Evolutionary conservation across 92 coral and sea anemone species (phyloP), one percentile per base, ranked within the genome.

Genomic region (Isaurus tuberculatus): DNA sequence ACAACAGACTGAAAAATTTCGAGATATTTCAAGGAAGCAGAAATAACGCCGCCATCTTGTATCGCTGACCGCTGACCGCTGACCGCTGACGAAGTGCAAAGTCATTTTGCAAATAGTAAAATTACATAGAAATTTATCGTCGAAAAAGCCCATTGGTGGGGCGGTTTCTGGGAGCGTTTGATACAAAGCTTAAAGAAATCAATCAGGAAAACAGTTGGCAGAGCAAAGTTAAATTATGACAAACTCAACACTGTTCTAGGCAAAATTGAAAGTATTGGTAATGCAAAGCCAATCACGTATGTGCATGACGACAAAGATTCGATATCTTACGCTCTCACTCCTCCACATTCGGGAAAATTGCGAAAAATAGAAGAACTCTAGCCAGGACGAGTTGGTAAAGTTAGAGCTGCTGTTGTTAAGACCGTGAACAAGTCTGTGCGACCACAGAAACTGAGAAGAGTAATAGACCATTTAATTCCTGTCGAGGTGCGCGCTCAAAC

Each of bases 91-190:
- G 53, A 44, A 44, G 53, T 44, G 6, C 53, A 44, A 44, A 19
- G 65, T 17, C 28, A 4, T 43, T 55, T 53, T 17, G 44, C 85
- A 19, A 80, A 79, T 66, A 67, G 65, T 64, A 13, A 83, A 22
- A 87, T 80, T n/a, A 58, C 90, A 26, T 87, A 86, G 90, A 70
- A 26, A 33, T 80, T 40, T 51, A 74, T 74, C 57, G 29, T 72
- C 16, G 89, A 86, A 70, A 19, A 55, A 30, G 78, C 80, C 17
- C 86, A 66, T 17, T 61, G 88, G 78, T 75, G 88, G 77, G 88
- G 80, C 4, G 66, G 34, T 0, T 5, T 23, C 33, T 78, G 70
- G 71, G 83, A 84, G 30, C 83, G 83, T 33, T 64, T 84, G 69
- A 53, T 73, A n/a, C 36, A 72, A 74, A 31, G 3, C 30, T 58